Evolutionary conservation across 1,140 invertebrate genomes (phyloP).

Genomic region (Ptiloglossa arizonensis): DNA sequence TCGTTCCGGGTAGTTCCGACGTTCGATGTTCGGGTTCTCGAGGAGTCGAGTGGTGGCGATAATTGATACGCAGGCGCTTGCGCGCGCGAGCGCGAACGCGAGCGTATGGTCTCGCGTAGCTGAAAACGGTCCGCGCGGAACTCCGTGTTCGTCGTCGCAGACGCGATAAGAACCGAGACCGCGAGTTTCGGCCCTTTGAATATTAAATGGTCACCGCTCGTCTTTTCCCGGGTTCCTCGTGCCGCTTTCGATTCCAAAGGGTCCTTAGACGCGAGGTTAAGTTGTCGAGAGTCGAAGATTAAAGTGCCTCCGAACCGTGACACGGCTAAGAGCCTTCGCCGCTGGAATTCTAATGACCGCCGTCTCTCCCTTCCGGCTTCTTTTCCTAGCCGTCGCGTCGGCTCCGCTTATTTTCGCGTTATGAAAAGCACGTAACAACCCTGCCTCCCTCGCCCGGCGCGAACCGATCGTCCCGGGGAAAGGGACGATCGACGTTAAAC

Average conservation of each 20-base stretch:
- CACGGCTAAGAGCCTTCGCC: constrained; percentile 63
- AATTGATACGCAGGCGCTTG: background rate
- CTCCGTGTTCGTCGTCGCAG: background rate
- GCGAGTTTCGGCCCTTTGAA: background rate
- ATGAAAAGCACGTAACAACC: constrained; percentile 33
- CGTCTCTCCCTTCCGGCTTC: constrained; percentile 10
- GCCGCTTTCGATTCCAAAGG: constrained; percentile 33
- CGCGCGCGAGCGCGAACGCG: background rate
- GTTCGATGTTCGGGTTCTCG: background rate
- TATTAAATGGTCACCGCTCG: constrained; percentile 18
- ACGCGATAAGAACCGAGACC: background rate
- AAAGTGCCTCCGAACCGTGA: constrained; percentile 68
- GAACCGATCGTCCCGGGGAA: background rate
- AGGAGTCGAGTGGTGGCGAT: background rate
- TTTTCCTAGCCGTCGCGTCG: constrained; percentile 3
- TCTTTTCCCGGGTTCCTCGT: background rate
- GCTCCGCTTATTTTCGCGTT: constrained; percentile 39
- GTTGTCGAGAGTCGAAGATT: constrained; percentile 73
- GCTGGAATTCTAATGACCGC: constrained; percentile 69
- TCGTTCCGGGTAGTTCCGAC: too few relatives aligned
- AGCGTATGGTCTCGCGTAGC: too few relatives aligned
- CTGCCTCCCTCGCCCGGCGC: background rate
- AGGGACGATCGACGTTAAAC: constrained; percentile 10
- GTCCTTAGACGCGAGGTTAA: constrained; percentile 67
- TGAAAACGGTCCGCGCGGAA: background rate